Evolutionary conservation across 2,888 invertebrate species (phyloP).

Genomic region (Tethea ocularis): DNA sequence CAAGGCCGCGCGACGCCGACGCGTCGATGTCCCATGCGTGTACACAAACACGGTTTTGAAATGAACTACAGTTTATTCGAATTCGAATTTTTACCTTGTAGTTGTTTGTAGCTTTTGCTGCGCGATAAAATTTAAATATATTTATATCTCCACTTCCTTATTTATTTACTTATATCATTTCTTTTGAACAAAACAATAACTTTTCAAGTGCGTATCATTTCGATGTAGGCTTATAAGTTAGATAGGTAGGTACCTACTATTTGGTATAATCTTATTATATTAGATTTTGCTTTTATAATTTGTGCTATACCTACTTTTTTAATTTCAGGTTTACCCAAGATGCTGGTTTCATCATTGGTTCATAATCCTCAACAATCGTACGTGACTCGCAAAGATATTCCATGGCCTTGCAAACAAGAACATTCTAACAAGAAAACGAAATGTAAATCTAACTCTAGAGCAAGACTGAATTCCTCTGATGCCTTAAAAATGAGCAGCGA

Average conservation of each 20-base stretch:
- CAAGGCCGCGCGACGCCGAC: conserved; percentile 75
- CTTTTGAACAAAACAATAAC: too few relatives aligned
- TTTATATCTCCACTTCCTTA: too few relatives aligned
- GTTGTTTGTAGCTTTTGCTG: conserved; percentile 14
- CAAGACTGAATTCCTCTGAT: conserved; percentile 68
- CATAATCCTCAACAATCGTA: conserved; percentile 38
- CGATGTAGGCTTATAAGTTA: too few relatives aligned
- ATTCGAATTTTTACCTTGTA: conserved; percentile 39
- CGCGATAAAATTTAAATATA: too few relatives aligned
- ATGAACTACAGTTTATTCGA: conserved; percentile 53
- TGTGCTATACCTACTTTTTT: conserved; percentile 11
- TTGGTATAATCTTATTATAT: too few relatives aligned
- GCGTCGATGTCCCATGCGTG: conserved; percentile 51
- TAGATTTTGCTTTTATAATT: neutral
- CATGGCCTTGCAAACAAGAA: conserved; percentile 23
- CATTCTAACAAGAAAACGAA: conserved; percentile 30
- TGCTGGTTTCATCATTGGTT: conserved; percentile 58
- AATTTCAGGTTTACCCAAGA: conserved; percentile 51
- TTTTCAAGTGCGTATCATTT: too few relatives aligned
- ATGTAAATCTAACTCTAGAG: conserved; percentile 43
- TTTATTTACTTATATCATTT: too few relatives aligned
- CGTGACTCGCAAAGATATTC: conserved; percentile 28
- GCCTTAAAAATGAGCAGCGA: conserved; percentile 70
- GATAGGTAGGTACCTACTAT: too few relatives aligned
- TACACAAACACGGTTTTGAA: conserved; percentile 60